Percentiles rank a stretch among this genome's conserved stretches.
phyloP scores from a whole-genome alignment of 1,140 invertebrate species.

The Zaprionus camerounensis region DNA sequence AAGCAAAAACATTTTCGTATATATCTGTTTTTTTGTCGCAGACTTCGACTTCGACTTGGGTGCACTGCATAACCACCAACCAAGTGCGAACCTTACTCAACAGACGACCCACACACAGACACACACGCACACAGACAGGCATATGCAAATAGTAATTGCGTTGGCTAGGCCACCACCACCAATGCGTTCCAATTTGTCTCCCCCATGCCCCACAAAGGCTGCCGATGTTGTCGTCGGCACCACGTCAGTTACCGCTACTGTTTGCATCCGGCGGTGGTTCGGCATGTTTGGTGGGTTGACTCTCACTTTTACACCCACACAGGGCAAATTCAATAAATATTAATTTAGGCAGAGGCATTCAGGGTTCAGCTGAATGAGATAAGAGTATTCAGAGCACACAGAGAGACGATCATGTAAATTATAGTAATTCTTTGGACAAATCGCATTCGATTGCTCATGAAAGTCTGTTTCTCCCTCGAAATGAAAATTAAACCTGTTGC shows the following conservation, averaged over 20 bases:
- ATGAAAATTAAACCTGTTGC: slow-evolving; percentile 2
- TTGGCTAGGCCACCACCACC: slow-evolving; percentile 24
- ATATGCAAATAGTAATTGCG: slow-evolving; percentile 29
- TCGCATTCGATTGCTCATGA: not conserved
- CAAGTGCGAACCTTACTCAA: slow-evolving; percentile 34
- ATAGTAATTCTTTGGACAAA: not conserved
- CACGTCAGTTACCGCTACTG: slow-evolving; percentile 20
- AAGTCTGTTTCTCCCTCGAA: not conserved
- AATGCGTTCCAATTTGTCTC: slow-evolving; percentile 18
- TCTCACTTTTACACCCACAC: slow-evolving; percentile 50
- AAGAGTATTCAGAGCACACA: not conserved
- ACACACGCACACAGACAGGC: not conserved
- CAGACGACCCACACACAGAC: not conserved
- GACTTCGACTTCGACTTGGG: slow-evolving; percentile 38
- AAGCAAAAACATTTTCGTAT: slow-evolving; percentile 47
- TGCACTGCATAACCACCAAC: slow-evolving; percentile 27
- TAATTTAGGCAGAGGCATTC: slow-evolving; percentile 15
- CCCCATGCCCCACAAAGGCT: slow-evolving; percentile 45
- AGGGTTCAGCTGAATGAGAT: not conserved
- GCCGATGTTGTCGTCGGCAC: slow-evolving; percentile 6
- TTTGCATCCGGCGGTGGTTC: slow-evolving; percentile 27
- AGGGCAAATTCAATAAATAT: slow-evolving; percentile 27
- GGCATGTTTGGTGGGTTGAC: slow-evolving; percentile 16
- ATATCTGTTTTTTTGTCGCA: slow-evolving; percentile 40
- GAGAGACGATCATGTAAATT: not conserved